Percentiles rank a stretch among this genome's conserved stretches.
Evolutionary conservation across 2,888 invertebrate genomes (phyloP).

Genomic region (Trissonchulus latispiculum): DNA sequence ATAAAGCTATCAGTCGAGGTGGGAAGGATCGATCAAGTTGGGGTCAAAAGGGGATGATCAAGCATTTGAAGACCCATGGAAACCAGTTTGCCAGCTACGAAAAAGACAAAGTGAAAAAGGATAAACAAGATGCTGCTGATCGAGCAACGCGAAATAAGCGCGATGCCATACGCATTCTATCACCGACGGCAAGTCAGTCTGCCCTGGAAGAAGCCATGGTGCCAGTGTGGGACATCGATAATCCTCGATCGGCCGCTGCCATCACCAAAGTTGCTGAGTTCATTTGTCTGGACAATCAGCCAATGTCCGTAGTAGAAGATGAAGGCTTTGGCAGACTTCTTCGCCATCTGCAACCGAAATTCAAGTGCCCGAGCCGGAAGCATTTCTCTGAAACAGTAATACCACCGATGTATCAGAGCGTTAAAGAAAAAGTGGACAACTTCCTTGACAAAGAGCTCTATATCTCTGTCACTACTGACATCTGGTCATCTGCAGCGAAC

Average conservation of each 20-base stretch:
- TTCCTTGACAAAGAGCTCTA: neutral
- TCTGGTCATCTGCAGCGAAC: neutral
- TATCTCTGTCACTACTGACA: neutral
- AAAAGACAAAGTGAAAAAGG: too few relatives aligned
- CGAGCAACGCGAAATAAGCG: too few relatives aligned
- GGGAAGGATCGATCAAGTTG: too few relatives aligned
- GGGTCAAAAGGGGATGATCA: too few relatives aligned
- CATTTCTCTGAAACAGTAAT: neutral
- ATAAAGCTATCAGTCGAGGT: too few relatives aligned
- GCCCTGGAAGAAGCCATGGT: too few relatives aligned
- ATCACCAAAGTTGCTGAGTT: neutral
- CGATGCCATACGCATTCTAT: too few relatives aligned
- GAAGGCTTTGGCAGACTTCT: neutral
- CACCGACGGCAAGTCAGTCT: too few relatives aligned
- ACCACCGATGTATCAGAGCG: neutral
- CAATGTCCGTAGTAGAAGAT: neutral
- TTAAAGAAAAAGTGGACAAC: neutral
- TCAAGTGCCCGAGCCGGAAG: neutral
- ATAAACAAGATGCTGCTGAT: too few relatives aligned
- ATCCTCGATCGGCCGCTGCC: neutral
- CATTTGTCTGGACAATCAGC: neutral
- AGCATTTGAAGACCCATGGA: too few relatives aligned
- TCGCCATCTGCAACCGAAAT: neutral
- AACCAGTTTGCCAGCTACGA: too few relatives aligned
- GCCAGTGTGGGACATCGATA: neutral